Percentiles rank a stretch among this genome's conserved stretches.
Conservation (phyloP, 1,140 invertebrate genomes). For the Charaxes varanes region DNA sequence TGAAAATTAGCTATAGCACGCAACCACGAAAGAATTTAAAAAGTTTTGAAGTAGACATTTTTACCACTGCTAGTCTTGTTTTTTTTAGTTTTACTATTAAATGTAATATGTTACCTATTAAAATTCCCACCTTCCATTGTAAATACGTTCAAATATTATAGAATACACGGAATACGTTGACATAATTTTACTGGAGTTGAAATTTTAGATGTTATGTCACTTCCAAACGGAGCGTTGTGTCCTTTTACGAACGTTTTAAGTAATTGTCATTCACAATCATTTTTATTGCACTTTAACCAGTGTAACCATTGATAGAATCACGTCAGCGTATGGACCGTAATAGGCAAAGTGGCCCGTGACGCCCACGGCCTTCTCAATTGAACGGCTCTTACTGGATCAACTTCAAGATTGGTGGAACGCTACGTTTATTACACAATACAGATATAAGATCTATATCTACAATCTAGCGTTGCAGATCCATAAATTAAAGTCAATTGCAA, state of each 20-base stretch:
- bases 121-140: too few relatives aligned
- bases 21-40: too few relatives aligned
- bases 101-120: too few relatives aligned
- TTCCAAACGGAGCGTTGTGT: neutral
- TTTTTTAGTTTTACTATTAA: too few relatives aligned
- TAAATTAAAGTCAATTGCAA: too few relatives aligned
- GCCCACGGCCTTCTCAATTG: constrained; percentile 59
- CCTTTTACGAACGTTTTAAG: neutral
- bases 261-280: constrained; percentile 12
- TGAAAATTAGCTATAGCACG: too few relatives aligned
- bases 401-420: constrained; percentile 35
- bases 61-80: too few relatives aligned
- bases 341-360: constrained; percentile 43
- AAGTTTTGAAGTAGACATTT: too few relatives aligned
- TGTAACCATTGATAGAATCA: constrained; percentile 43
- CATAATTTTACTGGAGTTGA: too few relatives aligned
- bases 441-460: neutral
- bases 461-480: neutral
- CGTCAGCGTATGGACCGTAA: constrained; percentile 33
- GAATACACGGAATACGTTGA: too few relatives aligned
- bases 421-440: constrained; percentile 2
- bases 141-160: too few relatives aligned
- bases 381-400: constrained; percentile 48
- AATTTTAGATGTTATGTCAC: too few relatives aligned
- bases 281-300: constrained; percentile 32